Base-by-base conservation (phyloP, 92 coral and sea anemone genomes). In the Paragorgia papillata region DNA sequence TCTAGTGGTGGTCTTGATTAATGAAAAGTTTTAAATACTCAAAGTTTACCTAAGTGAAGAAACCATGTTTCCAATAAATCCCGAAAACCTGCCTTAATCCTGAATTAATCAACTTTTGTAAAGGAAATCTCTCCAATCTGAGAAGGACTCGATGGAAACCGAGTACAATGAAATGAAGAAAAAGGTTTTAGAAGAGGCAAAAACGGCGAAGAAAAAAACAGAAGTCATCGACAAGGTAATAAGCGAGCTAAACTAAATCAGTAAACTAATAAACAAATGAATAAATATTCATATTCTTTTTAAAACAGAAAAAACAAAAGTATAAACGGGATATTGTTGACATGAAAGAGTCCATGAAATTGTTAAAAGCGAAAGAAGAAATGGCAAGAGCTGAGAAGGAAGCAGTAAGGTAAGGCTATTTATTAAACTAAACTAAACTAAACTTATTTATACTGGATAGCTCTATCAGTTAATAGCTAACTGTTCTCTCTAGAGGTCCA, bases 331-430 rank as follows among this genome's bases (percentile, higher is more conserved):
- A 90, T 39, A 85, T 88, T 18, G 76, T 75, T 35, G 87, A 90
- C 40, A 67, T 94, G 19, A 74, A 75, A 80, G 97, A 91, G 80
- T 88, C 80, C 74, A 71, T 89, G 9, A 96, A 90, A 62, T 66
- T 90, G 31, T 48, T 90, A 53, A 90, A 90, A 62, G 90, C 92
- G 32, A 90, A 91, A 29, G 97, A 90, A 73, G 92, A 94, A 57
- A 92, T 88, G 62, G 81, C 92, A 1, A 83, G 76, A 37, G 90
- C 92, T 0, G 98, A 94, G 69, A 83, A 76, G 53, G 98, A 94
- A 27, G 85, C 97, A 17, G 84, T 86, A 19, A 88, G 83, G 89
- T 89, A 69, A 75, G 87, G n/a, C n/a, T n/a, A n/a, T n/a, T 74
- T 4, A 7, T 18, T 28, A 28, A 18, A 13, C 18, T 1, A 15